These are phyloP conservation scores for Danio kyathit DNA, from an alignment of 2,797 vertebrate genomes.

Conservation along the genomic window DNA sequence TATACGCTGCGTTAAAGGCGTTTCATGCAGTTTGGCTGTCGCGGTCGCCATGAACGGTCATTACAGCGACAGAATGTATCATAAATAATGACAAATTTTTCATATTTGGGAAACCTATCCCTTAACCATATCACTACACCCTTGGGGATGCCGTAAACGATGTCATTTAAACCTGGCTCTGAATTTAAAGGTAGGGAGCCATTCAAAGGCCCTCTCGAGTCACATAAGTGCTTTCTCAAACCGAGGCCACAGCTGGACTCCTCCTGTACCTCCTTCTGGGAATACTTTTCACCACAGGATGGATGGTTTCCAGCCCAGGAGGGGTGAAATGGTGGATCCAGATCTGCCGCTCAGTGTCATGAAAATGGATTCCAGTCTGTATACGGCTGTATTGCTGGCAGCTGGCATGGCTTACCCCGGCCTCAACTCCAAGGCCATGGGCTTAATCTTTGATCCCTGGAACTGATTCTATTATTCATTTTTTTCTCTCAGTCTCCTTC, in stretches of 20 bases:
- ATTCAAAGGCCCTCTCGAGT: constrained; percentile 24
- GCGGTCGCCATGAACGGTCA: too few relatives aligned
- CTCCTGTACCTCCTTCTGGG: constrained; percentile 35
- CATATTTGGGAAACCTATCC: neutral
- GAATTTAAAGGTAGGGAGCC: neutral
- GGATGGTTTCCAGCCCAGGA: constrained; percentile 42
- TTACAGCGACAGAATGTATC: too few relatives aligned
- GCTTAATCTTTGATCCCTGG: constrained; percentile 73
- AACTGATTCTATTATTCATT: constrained; percentile 55
- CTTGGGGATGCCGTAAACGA: neutral
- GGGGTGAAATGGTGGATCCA: constrained; percentile 48
- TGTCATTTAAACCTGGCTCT: neutral
- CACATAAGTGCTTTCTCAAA: constrained; percentile 13
- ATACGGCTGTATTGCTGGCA: constrained; percentile 56
- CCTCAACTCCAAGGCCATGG: constrained; percentile 62
- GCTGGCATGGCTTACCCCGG: constrained; percentile 59
- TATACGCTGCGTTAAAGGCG: too few relatives aligned
- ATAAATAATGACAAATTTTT: neutral
- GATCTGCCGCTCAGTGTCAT: constrained; percentile 45
- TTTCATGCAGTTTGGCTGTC: too few relatives aligned
- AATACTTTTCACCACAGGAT: constrained; percentile 50
- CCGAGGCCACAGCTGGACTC: constrained; percentile 39
- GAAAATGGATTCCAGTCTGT: constrained; percentile 58
- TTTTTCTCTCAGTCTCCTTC: constrained; percentile 15
- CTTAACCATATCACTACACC: constrained; percentile 5